Evolutionary conservation across 2,113 vertebrate genomes (phyloP).

Genomic region (Leiothrix lutea): DNA sequence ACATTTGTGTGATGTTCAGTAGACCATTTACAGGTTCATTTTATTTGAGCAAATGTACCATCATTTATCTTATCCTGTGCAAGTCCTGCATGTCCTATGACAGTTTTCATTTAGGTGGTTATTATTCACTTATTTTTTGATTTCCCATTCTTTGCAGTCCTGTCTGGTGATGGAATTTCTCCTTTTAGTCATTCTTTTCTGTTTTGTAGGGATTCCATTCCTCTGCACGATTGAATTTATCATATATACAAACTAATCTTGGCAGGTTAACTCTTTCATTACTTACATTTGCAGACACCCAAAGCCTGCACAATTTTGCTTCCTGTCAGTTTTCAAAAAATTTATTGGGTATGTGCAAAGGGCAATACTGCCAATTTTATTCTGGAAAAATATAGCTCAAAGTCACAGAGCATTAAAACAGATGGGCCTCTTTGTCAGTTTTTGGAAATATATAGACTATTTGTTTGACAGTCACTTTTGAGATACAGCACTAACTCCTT

Average conservation of each 20-base stretch:
- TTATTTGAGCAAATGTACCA: not conserved
- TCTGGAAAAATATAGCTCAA: not conserved
- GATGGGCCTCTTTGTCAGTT: not conserved
- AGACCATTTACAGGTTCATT: not conserved
- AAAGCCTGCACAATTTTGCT: not conserved
- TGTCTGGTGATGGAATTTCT: not conserved
- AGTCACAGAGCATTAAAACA: not conserved
- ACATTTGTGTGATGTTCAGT: not conserved
- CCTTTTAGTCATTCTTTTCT: not conserved
- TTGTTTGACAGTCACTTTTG: not conserved
- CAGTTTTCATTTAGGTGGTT: slow-evolving; percentile 6
- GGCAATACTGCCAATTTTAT: not conserved
- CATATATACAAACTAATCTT: not conserved
- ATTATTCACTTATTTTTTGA: not conserved
- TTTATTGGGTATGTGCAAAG: not conserved
- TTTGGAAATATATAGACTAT: not conserved
- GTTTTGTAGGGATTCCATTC: not conserved
- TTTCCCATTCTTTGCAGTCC: not conserved
- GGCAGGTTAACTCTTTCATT: not conserved
- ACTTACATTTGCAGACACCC: not conserved
- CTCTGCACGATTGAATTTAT: not conserved
- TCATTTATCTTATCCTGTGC: not conserved
- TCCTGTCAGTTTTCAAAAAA: not conserved
- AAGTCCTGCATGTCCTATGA: not conserved
- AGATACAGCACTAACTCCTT: not conserved